Evolutionary conservation across 2,888 invertebrate genomes (phyloP), one percentile per base, ranked within the genome.

Genomic region (Encarsia formosa): DNA sequence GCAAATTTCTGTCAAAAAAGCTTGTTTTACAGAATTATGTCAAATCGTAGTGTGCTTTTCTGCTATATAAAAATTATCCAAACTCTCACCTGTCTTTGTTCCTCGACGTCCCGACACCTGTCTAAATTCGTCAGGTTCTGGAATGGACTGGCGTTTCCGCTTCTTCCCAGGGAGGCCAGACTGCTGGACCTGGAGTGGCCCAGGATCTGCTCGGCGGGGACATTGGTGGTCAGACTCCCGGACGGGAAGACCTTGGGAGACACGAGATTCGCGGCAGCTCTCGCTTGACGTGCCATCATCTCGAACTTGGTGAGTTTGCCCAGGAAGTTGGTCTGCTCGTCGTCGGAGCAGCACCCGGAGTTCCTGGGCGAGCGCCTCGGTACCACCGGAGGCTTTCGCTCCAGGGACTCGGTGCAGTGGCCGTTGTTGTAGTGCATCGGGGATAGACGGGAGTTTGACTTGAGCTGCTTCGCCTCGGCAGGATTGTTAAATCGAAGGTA

Each of bases 401-500:
- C 79, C 50, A 70, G 49, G 50, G 34, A 35, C 34, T 35, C 15
- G 4, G n/a, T 35, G 32, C 56, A 3, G 16, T 35, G n/a, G 15
- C 64, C 23, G 5, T 43, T 56, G 4, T 67, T 58, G 66, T 85
- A 88, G 63, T 83, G 85, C 59, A 88, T 82, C 9, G 89, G 87
- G 22, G 87, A 40, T 88, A 57, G 11, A 8, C 13, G 38, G 22
- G 4, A 91, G 78, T 88, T 87, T 0, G 90, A 87, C 74, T 89
- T 90, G 81, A 92, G 87, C 63, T 90, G 80, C 72, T 87, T 85
- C 4, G 92, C 92, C 70, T 93, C 91, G 46, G 88, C 88, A 0
- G 94, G 94, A 74, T 93, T 90, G 76, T 94, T 93, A 79, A 92
- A 94, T 35, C 94, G 86, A 74, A 94, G 84, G 76, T 91, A 91